A percentile compares a stretch with the other conserved stretches of the same genome.
Evolutionary conservation across 2,888 invertebrate genomes (phyloP).

Genomic region (Pocota personata): DNA sequence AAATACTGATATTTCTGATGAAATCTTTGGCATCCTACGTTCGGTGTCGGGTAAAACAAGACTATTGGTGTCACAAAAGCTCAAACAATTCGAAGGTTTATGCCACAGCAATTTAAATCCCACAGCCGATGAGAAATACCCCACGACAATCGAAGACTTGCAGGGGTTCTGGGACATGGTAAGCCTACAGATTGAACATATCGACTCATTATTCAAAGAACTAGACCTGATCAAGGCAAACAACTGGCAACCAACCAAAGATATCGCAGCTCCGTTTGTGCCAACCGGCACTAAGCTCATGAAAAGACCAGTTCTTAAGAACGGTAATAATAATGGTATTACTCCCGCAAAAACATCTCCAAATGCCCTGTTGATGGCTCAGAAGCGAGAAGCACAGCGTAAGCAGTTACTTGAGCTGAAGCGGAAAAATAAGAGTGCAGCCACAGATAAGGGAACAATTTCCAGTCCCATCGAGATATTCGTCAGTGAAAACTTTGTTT

Average conservation of each 20-base stretch:
- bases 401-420: conserved; percentile 88
- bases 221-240: conserved; percentile 85
- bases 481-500: conserved; percentile 56
- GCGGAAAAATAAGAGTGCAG: conserved; percentile 75
- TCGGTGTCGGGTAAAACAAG: conserved; percentile 94
- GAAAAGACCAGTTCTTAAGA: conserved; percentile 40
- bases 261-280: conserved; percentile 45
- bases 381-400: conserved; percentile 87
- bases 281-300: conserved; percentile 54
- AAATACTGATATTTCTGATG: conserved; percentile 85
- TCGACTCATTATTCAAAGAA: conserved; percentile 89
- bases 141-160: conserved; percentile 92
- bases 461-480: conserved; percentile 58
- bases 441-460: conserved; percentile 32
- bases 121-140: conserved; percentile 89
- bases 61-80: conserved; percentile 93
- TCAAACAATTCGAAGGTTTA: conserved; percentile 93
- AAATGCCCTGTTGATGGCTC: conserved; percentile 80
- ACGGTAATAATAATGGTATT: conserved; percentile 5
- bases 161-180: conserved; percentile 99
- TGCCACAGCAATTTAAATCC: conserved; percentile 86
- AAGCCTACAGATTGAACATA: conserved; percentile 93
- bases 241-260: conserved; percentile 85
- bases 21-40: conserved; percentile 90
- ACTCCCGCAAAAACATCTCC: conserved; percentile 63